A percentile compares a stretch with the other conserved stretches of the same genome.
phyloP scores from a whole-genome alignment of 2,797 vertebrate species.

The Podarcis siculus region DNA sequence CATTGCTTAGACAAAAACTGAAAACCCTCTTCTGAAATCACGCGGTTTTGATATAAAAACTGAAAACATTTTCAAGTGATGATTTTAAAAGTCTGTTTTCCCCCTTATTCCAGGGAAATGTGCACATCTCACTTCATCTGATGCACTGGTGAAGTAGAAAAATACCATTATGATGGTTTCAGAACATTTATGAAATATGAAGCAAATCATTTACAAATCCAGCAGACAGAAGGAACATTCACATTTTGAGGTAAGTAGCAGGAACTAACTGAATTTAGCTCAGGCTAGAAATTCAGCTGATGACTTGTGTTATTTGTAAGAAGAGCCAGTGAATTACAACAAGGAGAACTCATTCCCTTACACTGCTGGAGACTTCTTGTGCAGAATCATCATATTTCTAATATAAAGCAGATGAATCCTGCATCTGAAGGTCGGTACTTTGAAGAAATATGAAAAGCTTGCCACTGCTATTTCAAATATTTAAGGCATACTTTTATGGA shows the following conservation, averaged over 20 bases:
- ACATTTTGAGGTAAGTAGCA: constrained; percentile 31
- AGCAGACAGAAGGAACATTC: background rate
- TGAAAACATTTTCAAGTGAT: background rate
- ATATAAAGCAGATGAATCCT: constrained; percentile 60
- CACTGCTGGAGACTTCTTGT: constrained; percentile 32
- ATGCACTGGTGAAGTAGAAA: background rate
- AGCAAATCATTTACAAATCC: background rate
- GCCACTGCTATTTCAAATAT: constrained; percentile 57
- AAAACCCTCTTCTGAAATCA: constrained; percentile 23
- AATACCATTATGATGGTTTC: background rate
- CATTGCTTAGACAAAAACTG: background rate
- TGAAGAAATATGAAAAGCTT: constrained; percentile 65
- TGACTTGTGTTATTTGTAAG: constrained; percentile 32
- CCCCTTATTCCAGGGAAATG: background rate
- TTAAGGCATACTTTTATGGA: constrained; percentile 46
- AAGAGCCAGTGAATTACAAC: constrained; percentile 44
- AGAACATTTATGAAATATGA: constrained; percentile 9
- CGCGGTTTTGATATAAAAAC: constrained; percentile 7
- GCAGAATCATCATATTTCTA: constrained; percentile 39
- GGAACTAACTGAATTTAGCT: constrained; percentile 30
- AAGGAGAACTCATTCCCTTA: constrained; percentile 27
- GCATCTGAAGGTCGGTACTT: constrained; percentile 59
- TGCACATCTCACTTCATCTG: background rate
- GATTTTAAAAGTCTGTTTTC: constrained; percentile 4
- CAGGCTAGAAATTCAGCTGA: constrained; percentile 2